These are phyloP conservation scores for Dryas iulia DNA, from an alignment of 1,140 invertebrate genomes.

Conservation along the genomic window DNA sequence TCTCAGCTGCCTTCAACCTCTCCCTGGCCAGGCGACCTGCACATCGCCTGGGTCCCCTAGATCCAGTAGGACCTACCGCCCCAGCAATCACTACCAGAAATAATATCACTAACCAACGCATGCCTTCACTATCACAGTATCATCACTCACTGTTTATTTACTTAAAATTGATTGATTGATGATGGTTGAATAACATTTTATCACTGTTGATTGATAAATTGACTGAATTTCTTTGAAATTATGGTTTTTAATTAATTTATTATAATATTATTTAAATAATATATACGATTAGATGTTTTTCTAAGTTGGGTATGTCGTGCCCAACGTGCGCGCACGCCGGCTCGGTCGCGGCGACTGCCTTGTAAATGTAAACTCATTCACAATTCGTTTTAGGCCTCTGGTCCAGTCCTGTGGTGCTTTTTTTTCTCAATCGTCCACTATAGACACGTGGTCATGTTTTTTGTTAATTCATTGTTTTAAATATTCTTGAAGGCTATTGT, in stretches of 20 bases:
- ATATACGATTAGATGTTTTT: neutral
- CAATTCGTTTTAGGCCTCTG: conserved; percentile 25
- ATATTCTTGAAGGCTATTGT: too few species aligned
- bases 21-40: conserved; percentile 59
- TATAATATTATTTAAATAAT: too few species aligned
- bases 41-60: conserved; percentile 45
- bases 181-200: conserved; percentile 7
- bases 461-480: neutral
- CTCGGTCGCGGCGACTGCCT: conserved; percentile 27
- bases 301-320: neutral
- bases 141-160: conserved; percentile 13
- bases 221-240: neutral
- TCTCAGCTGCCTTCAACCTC: conserved; percentile 65
- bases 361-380: conserved; percentile 29
- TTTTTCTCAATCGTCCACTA: neutral
- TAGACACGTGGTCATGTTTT: neutral
- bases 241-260: neutral
- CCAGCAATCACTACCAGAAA: conserved; percentile 34
- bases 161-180: conserved; percentile 19
- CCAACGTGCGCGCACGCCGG: conserved; percentile 27
- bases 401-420: conserved; percentile 20
- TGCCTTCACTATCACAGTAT: conserved; percentile 30
- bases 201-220: conserved; percentile 19
- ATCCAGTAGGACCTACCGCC: conserved; percentile 17
- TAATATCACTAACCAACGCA: conserved; percentile 51